Percentiles rank a stretch among this genome's conserved stretches.
phyloP scores from a whole-genome alignment of 2,888 invertebrate genomes.

The Panzeria rudis region DNA sequence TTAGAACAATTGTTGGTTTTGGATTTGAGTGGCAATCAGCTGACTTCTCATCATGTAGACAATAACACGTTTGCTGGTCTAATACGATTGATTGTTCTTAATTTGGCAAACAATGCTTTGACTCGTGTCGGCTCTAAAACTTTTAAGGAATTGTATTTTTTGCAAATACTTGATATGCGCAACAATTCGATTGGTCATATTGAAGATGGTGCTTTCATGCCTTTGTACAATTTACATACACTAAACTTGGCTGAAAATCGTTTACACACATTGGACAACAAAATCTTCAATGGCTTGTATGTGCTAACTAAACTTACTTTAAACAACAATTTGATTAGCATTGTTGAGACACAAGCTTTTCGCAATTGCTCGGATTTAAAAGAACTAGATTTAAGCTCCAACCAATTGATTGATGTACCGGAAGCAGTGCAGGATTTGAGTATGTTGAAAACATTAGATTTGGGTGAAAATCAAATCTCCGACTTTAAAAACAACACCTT shows the following conservation, averaged over 20 bases:
- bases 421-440: constrained; percentile 92
- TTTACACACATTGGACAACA: constrained; percentile 91
- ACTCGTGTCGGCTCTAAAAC: constrained; percentile 92
- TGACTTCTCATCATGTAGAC: constrained; percentile 93
- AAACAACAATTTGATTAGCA: constrained; percentile 92
- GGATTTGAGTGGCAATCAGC: constrained; percentile 92
- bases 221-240: constrained; percentile 94
- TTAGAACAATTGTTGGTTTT: constrained; percentile 93
- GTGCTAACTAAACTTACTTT: constrained; percentile 93
- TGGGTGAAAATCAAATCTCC: constrained; percentile 95
- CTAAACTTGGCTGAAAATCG: constrained; percentile 95
- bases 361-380: constrained; percentile 94
- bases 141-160: constrained; percentile 93
- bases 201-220: constrained; percentile 93
- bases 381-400: constrained; percentile 94
- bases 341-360: constrained; percentile 91
- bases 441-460: constrained; percentile 93
- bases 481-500: constrained; percentile 93
- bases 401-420: constrained; percentile 92
- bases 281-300: constrained; percentile 92
- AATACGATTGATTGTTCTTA: constrained; percentile 92
- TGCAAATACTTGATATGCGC: constrained; percentile 93
- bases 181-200: constrained; percentile 95
- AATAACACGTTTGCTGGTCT: constrained; percentile 93
- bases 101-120: constrained; percentile 93